Conservation (phyloP, 1,140 invertebrate genomes). For the Drosophila setifemur region DNA sequence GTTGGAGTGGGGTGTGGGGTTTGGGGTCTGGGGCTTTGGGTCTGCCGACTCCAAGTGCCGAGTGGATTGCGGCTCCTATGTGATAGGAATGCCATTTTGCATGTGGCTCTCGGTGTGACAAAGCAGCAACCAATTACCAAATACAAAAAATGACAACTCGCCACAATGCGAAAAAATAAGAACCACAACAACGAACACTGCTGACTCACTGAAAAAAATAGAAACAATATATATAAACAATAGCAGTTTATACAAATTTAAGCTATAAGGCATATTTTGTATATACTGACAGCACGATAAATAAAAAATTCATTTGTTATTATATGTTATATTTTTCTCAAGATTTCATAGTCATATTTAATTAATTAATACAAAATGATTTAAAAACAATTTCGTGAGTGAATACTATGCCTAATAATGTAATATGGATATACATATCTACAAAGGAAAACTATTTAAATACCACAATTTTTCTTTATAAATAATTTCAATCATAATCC, state of each 20-base stretch:
- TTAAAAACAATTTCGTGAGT: no score
- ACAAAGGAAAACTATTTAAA: no score
- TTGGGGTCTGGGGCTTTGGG: no score
- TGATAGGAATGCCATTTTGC: constrained; percentile 71
- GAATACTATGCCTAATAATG: no score
- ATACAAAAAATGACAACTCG: constrained; percentile 78
- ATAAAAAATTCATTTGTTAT: no score
- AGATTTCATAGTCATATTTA: no score
- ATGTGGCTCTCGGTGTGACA: constrained; percentile 67
- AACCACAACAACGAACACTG: constrained; percentile 10
- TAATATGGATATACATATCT: no score
- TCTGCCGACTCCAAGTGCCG: no score
- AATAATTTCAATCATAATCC: no score
- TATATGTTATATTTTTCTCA: no score
- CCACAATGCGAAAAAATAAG: constrained; percentile 43
- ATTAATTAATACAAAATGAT: no score
- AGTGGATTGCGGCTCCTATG: constrained; percentile 41
- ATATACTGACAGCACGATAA: neutral
- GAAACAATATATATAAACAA: neutral
- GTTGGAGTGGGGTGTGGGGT: neutral
- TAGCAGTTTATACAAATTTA: neutral
- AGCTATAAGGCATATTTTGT: neutral
- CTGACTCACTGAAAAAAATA: constrained; percentile 15
- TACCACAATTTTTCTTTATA: no score
- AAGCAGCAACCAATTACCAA: constrained; percentile 79